These are phyloP conservation scores for Chelonus insularis DNA, from an alignment of 1,140 invertebrate species.

Conservation along the genomic window DNA sequence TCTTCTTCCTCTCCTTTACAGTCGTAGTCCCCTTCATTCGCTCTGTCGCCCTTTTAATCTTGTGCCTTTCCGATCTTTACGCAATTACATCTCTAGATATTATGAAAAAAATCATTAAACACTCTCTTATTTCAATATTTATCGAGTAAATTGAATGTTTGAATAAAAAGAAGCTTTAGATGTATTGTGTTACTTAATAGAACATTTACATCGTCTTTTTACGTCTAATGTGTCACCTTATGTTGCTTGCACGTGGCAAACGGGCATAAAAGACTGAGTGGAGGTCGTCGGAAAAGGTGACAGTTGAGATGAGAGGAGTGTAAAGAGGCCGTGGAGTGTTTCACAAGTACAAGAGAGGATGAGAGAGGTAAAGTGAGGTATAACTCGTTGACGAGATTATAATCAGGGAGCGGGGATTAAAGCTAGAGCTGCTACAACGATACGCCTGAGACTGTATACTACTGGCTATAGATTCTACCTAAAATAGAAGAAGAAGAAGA, in stretches of 20 bases:
- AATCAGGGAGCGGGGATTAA: conserved; percentile 57
- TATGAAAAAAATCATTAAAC: too few species aligned
- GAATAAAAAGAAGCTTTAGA: too few species aligned
- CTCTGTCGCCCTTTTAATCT: background rate
- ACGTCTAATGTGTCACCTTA: background rate
- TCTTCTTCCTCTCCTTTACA: too few species aligned
- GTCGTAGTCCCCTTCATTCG: too few species aligned
- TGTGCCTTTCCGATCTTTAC: background rate
- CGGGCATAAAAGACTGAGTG: background rate
- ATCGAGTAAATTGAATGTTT: too few species aligned
- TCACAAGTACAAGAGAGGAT: conserved; percentile 5
- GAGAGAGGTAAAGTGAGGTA: conserved; percentile 31
- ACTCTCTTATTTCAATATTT: too few species aligned
- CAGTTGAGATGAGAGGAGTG: conserved; percentile 14
- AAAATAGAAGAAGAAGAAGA: background rate
- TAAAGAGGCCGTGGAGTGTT: conserved; percentile 15
- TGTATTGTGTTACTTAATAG: too few species aligned
- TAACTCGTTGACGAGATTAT: conserved; percentile 61
- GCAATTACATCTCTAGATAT: too few species aligned
- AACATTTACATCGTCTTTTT: too few species aligned
- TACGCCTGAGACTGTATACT: conserved; percentile 18
- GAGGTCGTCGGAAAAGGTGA: conserved; percentile 16
- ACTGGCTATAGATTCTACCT: background rate
- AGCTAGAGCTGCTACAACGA: conserved; percentile 38
- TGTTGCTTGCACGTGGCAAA: background rate